Evolutionary conservation across 2,888 invertebrate genomes (phyloP).

Genomic region (Lithophane ornitopus): DNA sequence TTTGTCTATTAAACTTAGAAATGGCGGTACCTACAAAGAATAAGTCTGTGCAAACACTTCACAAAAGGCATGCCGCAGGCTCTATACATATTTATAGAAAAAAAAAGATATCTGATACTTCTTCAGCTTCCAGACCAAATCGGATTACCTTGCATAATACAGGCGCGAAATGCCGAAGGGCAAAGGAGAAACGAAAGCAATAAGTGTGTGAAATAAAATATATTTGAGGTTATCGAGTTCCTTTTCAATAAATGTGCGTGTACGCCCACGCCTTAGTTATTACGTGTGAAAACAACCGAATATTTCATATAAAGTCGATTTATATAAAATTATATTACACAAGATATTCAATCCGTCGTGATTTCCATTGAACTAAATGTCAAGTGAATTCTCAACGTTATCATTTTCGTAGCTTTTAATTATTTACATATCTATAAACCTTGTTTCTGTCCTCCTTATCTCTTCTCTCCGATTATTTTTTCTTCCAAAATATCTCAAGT

Average conservation of each 20-base stretch:
- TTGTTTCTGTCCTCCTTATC: not conserved
- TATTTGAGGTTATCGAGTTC: constrained; percentile 51
- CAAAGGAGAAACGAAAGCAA: constrained; percentile 60
- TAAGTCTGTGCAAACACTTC: constrained; percentile 22
- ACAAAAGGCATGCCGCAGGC: constrained; percentile 2
- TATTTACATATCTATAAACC: constrained; percentile 3
- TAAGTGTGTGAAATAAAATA: constrained; percentile 64
- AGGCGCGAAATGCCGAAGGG: constrained; percentile 67
- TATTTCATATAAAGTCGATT: constrained; percentile 11
- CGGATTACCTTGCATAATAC: constrained; percentile 72
- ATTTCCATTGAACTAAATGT: constrained; percentile 45
- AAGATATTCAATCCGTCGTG: constrained; percentile 25
- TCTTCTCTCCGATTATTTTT: not conserved
- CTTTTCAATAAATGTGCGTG: constrained; percentile 29
- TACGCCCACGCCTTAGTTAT: constrained; percentile 23
- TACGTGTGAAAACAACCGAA: constrained; percentile 29
- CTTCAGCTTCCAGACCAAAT: constrained; percentile 54
- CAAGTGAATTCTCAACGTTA: constrained; percentile 26
- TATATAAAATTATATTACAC: constrained; percentile 5
- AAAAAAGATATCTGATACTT: constrained; percentile 41
- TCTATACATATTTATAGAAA: constrained; percentile 36
- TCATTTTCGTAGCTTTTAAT: constrained; percentile 18
- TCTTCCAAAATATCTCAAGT: not conserved
- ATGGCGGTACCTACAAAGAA: constrained; percentile 4
- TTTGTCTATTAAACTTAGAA: constrained; percentile 36